phyloP scores from a whole-genome alignment of 2,888 invertebrate species.

The Dasysyrphus albostriatus region DNA sequence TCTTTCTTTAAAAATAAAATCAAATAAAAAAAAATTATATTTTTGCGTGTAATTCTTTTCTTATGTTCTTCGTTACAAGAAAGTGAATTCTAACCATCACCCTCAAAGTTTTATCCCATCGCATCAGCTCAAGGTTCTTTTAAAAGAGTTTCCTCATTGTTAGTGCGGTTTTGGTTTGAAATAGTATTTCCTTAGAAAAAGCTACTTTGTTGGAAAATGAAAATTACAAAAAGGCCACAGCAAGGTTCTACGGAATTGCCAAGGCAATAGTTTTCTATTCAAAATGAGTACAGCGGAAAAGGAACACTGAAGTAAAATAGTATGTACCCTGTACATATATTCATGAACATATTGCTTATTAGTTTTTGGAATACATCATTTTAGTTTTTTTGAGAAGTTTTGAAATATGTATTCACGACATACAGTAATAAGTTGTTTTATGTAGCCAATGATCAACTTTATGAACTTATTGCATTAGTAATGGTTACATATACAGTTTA shows the following conservation, averaged over 20 bases:
- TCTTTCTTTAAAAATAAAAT: not conserved
- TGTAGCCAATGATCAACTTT: no score
- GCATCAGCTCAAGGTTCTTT: not conserved
- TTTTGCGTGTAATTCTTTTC: constrained; percentile 10
- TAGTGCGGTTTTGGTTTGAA: constrained; percentile 1
- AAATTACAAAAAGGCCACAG: not conserved
- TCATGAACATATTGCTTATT: no score
- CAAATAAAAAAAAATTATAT: not conserved
- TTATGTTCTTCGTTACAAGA: not conserved
- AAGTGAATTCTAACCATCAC: not conserved
- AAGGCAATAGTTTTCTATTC: no score
- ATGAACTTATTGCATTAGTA: no score
- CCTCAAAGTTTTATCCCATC: not conserved
- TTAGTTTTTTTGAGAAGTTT: no score
- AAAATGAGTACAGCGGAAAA: no score
- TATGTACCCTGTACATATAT: no score
- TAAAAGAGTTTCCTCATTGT: not conserved
- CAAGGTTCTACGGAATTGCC: not conserved
- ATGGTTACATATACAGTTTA: no score
- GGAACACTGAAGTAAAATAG: no score
- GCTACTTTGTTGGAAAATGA: not conserved
- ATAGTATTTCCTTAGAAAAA: not conserved
- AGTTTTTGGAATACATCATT: no score
- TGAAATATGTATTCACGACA: no score
- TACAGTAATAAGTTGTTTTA: no score